These are phyloP conservation scores for Nysson spinosus DNA, from an alignment of 2,888 invertebrate species.

Conservation along the genomic window DNA sequence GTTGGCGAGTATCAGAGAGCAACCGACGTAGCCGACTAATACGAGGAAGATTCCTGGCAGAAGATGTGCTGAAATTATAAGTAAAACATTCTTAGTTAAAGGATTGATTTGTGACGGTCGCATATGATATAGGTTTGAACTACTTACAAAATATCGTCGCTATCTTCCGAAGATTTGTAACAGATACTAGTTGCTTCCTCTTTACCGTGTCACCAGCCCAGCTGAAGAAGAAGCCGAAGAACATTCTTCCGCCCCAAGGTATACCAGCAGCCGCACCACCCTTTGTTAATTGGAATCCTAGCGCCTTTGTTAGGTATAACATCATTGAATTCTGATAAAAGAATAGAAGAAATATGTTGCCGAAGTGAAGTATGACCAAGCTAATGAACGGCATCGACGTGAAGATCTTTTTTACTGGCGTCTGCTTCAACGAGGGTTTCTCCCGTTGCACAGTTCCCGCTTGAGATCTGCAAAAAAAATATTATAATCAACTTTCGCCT, in stretches of 20 bases:
- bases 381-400: slow-evolving; percentile 85
- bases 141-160: slow-evolving; percentile 70
- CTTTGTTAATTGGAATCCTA: slow-evolving; percentile 85
- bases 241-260: slow-evolving; percentile 84
- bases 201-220: slow-evolving; percentile 83
- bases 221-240: slow-evolving; percentile 85
- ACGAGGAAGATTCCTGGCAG: slow-evolving; percentile 80
- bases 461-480: slow-evolving; percentile 78
- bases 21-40: slow-evolving; percentile 67
- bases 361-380: slow-evolving; percentile 84
- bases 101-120: not conserved
- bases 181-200: slow-evolving; percentile 75
- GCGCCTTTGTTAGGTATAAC: slow-evolving; percentile 84
- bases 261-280: slow-evolving; percentile 85
- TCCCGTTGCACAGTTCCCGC: slow-evolving; percentile 55
- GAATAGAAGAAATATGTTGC: slow-evolving; percentile 87
- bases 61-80: slow-evolving; percentile 80
- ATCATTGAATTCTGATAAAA: slow-evolving; percentile 88
- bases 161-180: slow-evolving; percentile 72
- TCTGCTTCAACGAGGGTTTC: slow-evolving; percentile 74
- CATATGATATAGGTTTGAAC: not conserved
- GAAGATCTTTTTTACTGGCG: slow-evolving; percentile 82
- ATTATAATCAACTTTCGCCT: not conserved
- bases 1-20: slow-evolving; percentile 62
- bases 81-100: not conserved